A percentile compares a stretch with the other conserved stretches of the same genome.
These are phyloP conservation scores for Catonia carolina DNA, from an alignment of 2,888 invertebrate species.

Conservation along the genomic window DNA sequence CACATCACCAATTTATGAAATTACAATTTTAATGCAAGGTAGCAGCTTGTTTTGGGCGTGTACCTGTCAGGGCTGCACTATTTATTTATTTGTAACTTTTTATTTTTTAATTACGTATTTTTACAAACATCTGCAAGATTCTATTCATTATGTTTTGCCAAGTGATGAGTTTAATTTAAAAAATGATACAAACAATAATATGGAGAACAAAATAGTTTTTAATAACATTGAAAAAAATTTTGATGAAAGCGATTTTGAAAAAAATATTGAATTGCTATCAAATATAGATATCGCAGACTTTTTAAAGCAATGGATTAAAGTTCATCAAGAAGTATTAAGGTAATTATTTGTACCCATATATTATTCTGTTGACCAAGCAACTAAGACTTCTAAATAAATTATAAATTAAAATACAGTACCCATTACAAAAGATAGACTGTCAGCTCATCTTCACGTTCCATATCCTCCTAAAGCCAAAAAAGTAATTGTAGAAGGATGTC, in stretches of 20 bases:
- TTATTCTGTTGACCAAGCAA: too few relatives aligned
- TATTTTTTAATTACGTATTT: neutral
- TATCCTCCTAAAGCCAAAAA: too few relatives aligned
- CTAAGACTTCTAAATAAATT: too few relatives aligned
- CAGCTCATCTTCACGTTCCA: too few relatives aligned
- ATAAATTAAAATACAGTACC: too few relatives aligned
- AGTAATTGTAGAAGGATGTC: too few relatives aligned
- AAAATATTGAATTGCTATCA: too few relatives aligned
- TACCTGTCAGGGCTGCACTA: neutral
- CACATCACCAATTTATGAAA: neutral
- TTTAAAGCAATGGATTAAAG: slow-evolving; percentile 1
- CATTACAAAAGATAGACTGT: too few relatives aligned
- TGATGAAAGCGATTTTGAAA: too few relatives aligned
- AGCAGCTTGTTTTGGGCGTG: slow-evolving; percentile 5
- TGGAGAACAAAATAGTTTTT: too few relatives aligned
- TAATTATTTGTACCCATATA: neutral
- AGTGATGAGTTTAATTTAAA: too few relatives aligned
- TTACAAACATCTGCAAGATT: neutral
- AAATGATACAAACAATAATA: too few relatives aligned
- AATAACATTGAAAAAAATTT: neutral
- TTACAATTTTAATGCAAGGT: slow-evolving; percentile 2
- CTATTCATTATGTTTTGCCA: neutral
- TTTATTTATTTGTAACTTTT: neutral
- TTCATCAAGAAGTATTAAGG: slow-evolving; percentile 6
- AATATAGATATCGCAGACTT: neutral